Evolutionary conservation across 30 jellyfish, hydroid and myxozoan genomes (phyloP).

Genomic region (Morbakka virulenta): DNA sequence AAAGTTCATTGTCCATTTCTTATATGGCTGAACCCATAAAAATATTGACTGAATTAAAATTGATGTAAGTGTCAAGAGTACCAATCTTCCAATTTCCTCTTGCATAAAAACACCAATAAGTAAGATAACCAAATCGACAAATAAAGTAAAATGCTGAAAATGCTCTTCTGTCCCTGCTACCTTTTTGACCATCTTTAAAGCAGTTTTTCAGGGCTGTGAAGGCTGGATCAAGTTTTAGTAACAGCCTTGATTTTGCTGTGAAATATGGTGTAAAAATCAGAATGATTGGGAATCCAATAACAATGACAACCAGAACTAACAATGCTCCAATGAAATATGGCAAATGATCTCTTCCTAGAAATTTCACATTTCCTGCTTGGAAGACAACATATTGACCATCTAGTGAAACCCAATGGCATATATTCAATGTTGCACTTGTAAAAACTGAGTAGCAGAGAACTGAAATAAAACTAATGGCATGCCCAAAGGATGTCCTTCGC

Average conservation of each 20-base stretch:
- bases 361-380: slow-evolving; percentile 61
- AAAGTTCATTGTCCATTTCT: slow-evolving; percentile 64
- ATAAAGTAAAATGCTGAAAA: slow-evolving; percentile 85
- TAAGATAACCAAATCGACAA: slow-evolving; percentile 60
- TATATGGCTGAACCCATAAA: slow-evolving; percentile 77
- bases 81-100: slow-evolving; percentile 67
- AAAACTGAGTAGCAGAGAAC: slow-evolving; percentile 67
- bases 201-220: slow-evolving; percentile 64
- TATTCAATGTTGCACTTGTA: slow-evolving; percentile 67
- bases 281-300: slow-evolving; percentile 65
- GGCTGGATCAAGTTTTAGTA: slow-evolving; percentile 64
- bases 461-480: slow-evolving; percentile 83
- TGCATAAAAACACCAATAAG: slow-evolving; percentile 50
- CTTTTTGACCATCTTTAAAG: slow-evolving; percentile 46
- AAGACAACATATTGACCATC: slow-evolving; percentile 32
- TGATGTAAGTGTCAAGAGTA: slow-evolving; percentile 53
- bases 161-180: slow-evolving; percentile 16
- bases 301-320: slow-evolving; percentile 43
- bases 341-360: slow-evolving; percentile 47
- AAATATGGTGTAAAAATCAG: slow-evolving; percentile 78
- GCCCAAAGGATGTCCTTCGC: slow-evolving; percentile 72
- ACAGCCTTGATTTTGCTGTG: slow-evolving; percentile 19
- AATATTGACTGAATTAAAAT: slow-evolving; percentile 61
- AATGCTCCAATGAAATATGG: slow-evolving; percentile 58
- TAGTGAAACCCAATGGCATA: slow-evolving; percentile 56